These are phyloP conservation scores for Drosophila ogumai DNA, from an alignment of 1,140 invertebrate species.

Conservation along the genomic window DNA sequence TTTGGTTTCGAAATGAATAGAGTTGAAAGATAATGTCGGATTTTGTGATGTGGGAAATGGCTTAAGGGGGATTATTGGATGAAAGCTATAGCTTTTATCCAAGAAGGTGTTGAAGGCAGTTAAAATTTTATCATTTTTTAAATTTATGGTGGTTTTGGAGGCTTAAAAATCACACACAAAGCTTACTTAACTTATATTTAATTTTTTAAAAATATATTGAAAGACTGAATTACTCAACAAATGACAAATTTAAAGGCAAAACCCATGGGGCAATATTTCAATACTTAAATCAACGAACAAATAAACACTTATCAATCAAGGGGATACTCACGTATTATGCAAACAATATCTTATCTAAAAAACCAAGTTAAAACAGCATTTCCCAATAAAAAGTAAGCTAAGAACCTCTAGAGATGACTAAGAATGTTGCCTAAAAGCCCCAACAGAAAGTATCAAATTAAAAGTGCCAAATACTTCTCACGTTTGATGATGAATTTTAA, in stretches of 20 bases:
- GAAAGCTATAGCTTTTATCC: not conserved
- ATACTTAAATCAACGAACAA: constrained; percentile 10
- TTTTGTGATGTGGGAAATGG: not conserved
- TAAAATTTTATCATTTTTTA: not conserved
- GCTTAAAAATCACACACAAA: not conserved
- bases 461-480: constrained; percentile 14
- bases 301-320: constrained; percentile 41
- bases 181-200: not conserved
- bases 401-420: constrained; percentile 43
- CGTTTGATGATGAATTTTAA: constrained; percentile 29
- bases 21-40: constrained; percentile 3
- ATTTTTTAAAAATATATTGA: not conserved
- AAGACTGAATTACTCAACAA: constrained; percentile 2
- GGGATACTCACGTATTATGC: constrained; percentile 65
- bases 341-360: constrained; percentile 56
- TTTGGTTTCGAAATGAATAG: constrained; percentile 12
- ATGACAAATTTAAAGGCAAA: not conserved
- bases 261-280: not conserved
- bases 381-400: constrained; percentile 12
- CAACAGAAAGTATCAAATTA: constrained; percentile 3
- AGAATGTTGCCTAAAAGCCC: constrained; percentile 10
- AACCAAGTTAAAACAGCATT: not conserved
- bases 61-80: constrained; percentile 5
- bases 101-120: constrained; percentile 8
- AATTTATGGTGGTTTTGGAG: not conserved